These are phyloP conservation scores for Chrysogorgia sp. DNA, from an alignment of 92 coral and sea anemone species.

Conservation along the genomic window DNA sequence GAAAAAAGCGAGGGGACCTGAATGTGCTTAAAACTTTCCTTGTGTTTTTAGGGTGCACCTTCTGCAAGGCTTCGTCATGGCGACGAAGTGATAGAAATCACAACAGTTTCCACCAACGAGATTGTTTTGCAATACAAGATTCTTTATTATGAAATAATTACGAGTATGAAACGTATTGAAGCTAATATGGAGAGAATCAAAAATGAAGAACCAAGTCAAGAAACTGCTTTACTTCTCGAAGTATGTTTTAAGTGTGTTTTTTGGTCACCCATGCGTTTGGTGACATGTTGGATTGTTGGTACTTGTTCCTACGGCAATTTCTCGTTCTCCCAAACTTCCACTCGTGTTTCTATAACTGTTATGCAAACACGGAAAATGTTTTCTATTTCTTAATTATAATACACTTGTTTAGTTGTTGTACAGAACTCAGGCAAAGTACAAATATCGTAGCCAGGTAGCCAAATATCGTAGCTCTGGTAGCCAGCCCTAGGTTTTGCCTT, in stretches of 20 bases:
- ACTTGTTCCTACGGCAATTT: too few species aligned
- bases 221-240: slow-evolving; percentile 19
- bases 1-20: too few species aligned
- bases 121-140: slow-evolving; percentile 40
- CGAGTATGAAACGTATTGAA: slow-evolving; percentile 9
- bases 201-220: slow-evolving; percentile 28
- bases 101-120: slow-evolving; percentile 34
- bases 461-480: too few species aligned
- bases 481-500: not conserved
- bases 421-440: too few species aligned
- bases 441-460: not conserved
- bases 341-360: too few species aligned
- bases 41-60: slow-evolving; percentile 12
- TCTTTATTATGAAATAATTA: slow-evolving; percentile 30
- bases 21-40: not conserved
- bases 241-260: too few species aligned
- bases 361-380: too few species aligned
- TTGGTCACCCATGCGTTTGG: too few species aligned
- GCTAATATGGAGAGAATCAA: slow-evolving; percentile 11
- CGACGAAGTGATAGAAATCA: slow-evolving; percentile 31
- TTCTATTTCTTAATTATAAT: too few species aligned
- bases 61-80: slow-evolving; percentile 24
- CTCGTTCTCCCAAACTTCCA: too few species aligned
- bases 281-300: too few species aligned
- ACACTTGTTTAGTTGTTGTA: too few species aligned